phyloP scores from a whole-genome alignment of 2,113 vertebrate genomes.

The Limnothrissa miodon region DNA sequence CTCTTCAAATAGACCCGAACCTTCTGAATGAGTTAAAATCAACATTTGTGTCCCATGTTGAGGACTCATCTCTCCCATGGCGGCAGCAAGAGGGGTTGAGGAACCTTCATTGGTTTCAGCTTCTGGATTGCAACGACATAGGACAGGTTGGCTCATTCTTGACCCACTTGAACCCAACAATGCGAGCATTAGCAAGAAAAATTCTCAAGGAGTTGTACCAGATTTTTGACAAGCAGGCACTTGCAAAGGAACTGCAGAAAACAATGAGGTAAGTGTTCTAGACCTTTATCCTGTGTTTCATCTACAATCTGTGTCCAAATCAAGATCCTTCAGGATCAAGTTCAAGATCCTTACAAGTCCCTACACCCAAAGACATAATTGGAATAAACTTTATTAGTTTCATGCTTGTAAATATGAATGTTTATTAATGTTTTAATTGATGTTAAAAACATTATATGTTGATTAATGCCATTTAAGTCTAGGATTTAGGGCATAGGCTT shows the following conservation, averaged over 20 bases:
- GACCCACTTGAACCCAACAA: constrained; percentile 37
- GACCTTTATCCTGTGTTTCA: background rate
- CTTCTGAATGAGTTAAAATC: background rate
- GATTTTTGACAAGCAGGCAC: constrained; percentile 46
- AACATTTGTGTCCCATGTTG: background rate
- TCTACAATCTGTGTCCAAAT: background rate
- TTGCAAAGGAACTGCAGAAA: constrained; percentile 28
- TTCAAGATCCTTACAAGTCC: background rate
- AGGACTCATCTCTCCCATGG: background rate
- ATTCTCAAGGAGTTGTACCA: constrained; percentile 39
- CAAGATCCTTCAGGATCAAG: no score
- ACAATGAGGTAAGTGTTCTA: background rate
- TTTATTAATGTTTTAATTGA: no score
- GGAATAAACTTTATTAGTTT: no score
- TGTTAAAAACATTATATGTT: no score
- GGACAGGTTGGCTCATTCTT: constrained; percentile 43
- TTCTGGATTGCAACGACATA: constrained; percentile 42
- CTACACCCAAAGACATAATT: no score
- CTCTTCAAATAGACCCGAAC: background rate
- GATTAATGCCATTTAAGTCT: no score
- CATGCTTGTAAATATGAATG: no score
- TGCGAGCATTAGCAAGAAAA: constrained; percentile 37
- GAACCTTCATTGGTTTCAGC: constrained; percentile 42
- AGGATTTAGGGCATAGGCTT: no score
- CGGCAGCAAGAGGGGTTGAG: constrained; percentile 44